Conservation (phyloP, 2,113 vertebrate species). For the Pogona vitticeps region DNA sequence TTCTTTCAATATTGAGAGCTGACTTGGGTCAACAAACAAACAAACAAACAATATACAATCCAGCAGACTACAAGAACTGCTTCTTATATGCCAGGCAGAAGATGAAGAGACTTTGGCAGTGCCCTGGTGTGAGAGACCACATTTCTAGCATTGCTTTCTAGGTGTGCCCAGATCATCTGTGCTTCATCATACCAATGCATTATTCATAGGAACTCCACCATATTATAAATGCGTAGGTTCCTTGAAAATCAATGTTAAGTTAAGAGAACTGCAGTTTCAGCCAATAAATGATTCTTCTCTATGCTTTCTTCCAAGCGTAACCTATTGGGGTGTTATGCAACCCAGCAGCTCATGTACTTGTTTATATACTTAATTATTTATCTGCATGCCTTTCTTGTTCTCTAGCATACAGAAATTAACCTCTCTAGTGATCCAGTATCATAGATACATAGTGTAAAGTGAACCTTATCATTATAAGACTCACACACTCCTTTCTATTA, state of each 20-base stretch:
- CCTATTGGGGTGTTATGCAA: constrained; percentile 33
- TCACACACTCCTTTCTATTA: constrained; percentile 22
- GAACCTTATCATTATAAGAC: background rate
- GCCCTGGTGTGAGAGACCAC: background rate
- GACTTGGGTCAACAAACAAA: too few species aligned
- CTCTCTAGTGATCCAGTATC: background rate
- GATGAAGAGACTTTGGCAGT: background rate
- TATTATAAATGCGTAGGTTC: background rate
- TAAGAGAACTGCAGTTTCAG: background rate
- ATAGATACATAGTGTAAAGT: constrained; percentile 37
- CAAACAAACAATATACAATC: too few species aligned
- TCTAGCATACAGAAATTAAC: constrained; percentile 23
- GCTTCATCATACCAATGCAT: background rate
- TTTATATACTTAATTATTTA: constrained; percentile 39
- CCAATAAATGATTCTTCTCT: background rate
- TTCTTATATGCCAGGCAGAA: background rate
- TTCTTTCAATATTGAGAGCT: too few species aligned
- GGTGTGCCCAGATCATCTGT: background rate
- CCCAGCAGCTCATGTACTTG: constrained; percentile 13
- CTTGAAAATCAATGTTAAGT: background rate
- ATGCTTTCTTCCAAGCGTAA: accelerated
- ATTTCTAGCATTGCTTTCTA: background rate
- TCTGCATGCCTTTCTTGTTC: constrained; percentile 17
- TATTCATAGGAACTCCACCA: background rate
- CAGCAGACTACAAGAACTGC: background rate